Evolutionary conservation across 2,888 invertebrate species (phyloP), one percentile per base, ranked within the genome.

Genomic region (Eupithecia subumbrata): DNA sequence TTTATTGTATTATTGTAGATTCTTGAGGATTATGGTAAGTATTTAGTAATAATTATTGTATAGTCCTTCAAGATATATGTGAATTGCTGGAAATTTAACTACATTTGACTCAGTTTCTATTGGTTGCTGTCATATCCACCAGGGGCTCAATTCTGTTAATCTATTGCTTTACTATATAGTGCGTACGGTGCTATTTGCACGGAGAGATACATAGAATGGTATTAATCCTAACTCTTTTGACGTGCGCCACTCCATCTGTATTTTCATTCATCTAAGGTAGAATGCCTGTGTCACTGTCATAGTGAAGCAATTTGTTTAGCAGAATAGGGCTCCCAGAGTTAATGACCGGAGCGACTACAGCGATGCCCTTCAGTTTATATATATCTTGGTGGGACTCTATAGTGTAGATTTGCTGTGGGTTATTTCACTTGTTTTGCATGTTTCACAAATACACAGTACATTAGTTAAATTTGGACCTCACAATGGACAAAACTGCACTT

Each of bases 1-100:
- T 67, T 73, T 74, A 74, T 72, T 78, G 70, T 56, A 56, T 68
- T 22, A 70, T 70, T 64, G 68, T 77, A 77, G 64, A n/a, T 66
- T 40, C 37, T 56, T 34, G 12, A 72, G 68, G 71, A 73, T n/a
- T 37, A 34, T 73, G 74, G 77, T 77, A 75, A 77, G 77, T 67
- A 22, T 30, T 67, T 67, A 22, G 22, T 37, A 34, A 9, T 34
- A 52, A 40, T 72, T 48, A 40, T 72, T 48, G 5, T 18, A 9
- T n/a, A 22, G n/a, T 56, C 56, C 56, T 4, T 56, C 56, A n/a
- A 56, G 16, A 60, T 18, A 63, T 45, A 18, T 69, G 67, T 76
- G 69, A 69, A 74, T 74, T 72, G 1, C 25, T 60, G 22, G 5
- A 60, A 60, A 25, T 25, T 2, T 8, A 22, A n/a, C 11, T 56